These are phyloP conservation scores for Falco peregrinus DNA, from an alignment of 2,797 vertebrate genomes.

Conservation along the genomic window DNA sequence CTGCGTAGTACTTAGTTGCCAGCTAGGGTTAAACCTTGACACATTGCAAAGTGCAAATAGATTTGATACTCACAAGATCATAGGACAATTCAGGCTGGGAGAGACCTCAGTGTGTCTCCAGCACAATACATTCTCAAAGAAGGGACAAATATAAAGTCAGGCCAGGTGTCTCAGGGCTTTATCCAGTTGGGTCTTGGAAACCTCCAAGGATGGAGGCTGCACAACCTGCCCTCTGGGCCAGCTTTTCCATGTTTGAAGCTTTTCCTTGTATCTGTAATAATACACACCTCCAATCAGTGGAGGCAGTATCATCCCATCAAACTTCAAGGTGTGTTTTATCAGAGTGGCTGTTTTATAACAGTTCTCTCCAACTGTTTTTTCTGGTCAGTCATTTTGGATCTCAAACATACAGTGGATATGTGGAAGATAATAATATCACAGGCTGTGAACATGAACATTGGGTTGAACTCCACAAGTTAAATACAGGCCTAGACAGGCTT, in stretches of 20 bases:
- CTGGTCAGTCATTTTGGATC: not conserved
- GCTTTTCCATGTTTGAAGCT: not conserved
- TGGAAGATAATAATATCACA: not conserved
- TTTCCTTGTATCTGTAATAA: not conserved
- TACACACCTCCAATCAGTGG: not conserved
- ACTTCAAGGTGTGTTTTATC: not conserved
- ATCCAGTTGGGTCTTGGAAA: not conserved
- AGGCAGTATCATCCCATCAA: not conserved
- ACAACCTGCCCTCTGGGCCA: not conserved
- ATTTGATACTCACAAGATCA: not conserved
- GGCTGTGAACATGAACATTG: not conserved
- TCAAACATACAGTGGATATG: not conserved
- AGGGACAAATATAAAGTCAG: not conserved
- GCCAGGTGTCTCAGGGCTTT: not conserved
- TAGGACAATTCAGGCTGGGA: not conserved
- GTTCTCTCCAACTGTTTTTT: not conserved
- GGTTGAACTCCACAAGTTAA: not conserved
- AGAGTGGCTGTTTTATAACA: not conserved
- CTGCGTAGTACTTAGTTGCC: too few species aligned
- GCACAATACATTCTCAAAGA: not conserved
- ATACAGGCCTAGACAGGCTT: not conserved
- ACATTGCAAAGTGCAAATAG: not conserved
- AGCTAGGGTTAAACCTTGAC: too few species aligned
- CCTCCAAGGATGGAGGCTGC: not conserved
- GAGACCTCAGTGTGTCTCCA: not conserved